Evolutionary conservation across 2,113 vertebrate species (phyloP), one percentile per base, ranked within the genome.

Genomic region (Equus quagga): DNA sequence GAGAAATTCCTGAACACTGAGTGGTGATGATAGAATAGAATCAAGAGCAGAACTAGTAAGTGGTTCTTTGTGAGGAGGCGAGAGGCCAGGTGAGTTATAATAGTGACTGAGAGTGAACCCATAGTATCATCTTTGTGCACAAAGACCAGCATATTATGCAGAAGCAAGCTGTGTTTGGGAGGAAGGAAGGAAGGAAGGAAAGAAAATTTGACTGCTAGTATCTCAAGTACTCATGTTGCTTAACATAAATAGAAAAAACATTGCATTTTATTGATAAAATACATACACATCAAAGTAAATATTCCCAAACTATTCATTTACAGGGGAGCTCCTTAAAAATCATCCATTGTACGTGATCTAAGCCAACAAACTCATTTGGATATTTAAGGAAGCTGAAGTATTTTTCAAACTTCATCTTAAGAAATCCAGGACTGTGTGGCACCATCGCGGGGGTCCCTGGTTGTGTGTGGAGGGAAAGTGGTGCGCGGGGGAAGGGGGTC

Each of bases 341-440:
- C 75, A 91, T 14, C 13, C 28, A 60, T 73, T 62, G 49, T 23
- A 75, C 14, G 2, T 72, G 36, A 6, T 91, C 85, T 65, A 8
- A 70, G 86, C 33, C 80, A 79, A 84, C 44, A 97, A 83, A 80
- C 26, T 58, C 58, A 82, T 8, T 49, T 49, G 31, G 70, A 92
- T 75, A 51, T 67, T 46, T 96, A 87, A 80, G n/a, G 75, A 94
- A 90, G 60, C 51, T 70, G 17, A 60, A 60, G 65, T 49, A 12
- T 36, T 91, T 97, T 85, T 81, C 70, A 81, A 91, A 80, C 33
- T 65, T 51, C 26, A 85, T 84, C 70, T 60, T 36, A 92, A 96
- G 64, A 90, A 94, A 93, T 12, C 21, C 17, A 89, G 49, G 64
- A 85, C 26, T 21, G 21, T 26, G 6, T 41, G 75, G 58, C 18